phyloP scores from a whole-genome alignment of 1,140 invertebrate species.

The Alviniconcha marisindica region DNA sequence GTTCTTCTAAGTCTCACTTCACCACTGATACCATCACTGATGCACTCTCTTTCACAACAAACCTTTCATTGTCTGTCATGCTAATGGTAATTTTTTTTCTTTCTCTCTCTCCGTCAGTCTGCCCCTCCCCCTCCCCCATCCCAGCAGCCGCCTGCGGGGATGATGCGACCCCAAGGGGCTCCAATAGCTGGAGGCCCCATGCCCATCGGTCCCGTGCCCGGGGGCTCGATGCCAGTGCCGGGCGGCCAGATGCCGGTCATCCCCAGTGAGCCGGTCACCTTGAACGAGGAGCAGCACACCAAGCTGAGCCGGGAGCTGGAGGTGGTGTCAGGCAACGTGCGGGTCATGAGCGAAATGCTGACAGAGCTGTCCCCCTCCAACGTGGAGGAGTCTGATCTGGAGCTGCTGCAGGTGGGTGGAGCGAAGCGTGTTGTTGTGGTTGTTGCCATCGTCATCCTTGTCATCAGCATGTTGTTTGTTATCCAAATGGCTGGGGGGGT shows the following conservation, averaged over 20 bases:
- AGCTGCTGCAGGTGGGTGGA: conserved; percentile 81
- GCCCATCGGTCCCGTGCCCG: neutral
- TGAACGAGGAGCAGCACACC: conserved; percentile 83
- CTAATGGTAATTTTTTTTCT: too few relatives aligned
- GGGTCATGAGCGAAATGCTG: conserved; percentile 96
- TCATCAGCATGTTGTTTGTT: too few relatives aligned
- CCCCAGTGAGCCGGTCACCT: conserved; percentile 55
- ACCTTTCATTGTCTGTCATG: too few relatives aligned
- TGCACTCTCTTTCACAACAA: too few relatives aligned
- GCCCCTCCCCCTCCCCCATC: neutral
- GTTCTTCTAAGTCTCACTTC: too few relatives aligned
- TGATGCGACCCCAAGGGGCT: neutral
- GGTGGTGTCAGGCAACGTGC: conserved; percentile 95
- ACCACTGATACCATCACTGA: too few relatives aligned
- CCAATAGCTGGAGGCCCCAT: too few relatives aligned
- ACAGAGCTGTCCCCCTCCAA: conserved; percentile 87
- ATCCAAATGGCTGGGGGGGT: too few relatives aligned
- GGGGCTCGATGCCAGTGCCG: neutral
- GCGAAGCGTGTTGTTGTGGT: too few relatives aligned
- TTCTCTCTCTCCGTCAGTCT: neutral
- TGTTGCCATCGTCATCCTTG: neutral
- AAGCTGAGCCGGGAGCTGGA: conserved; percentile 95
- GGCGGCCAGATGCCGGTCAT: neutral
- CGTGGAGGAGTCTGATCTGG: conserved; percentile 84
- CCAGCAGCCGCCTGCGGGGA: neutral